Evolutionary conservation across 2,797 vertebrate genomes (phyloP).

Genomic region (Alosa sapidissima): DNA sequence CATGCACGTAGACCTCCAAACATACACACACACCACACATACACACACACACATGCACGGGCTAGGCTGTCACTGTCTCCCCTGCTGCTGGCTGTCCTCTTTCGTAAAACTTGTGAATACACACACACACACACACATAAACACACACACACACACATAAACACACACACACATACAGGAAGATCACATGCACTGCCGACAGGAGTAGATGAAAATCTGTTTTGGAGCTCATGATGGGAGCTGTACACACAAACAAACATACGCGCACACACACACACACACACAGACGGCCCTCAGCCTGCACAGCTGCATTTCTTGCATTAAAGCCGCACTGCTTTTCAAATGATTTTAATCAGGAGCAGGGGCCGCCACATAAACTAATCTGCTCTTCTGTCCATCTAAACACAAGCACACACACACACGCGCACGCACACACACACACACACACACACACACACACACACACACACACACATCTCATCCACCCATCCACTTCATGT

Average conservation of each 20-base stretch:
- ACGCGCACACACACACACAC: constrained; percentile 1
- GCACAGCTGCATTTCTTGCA: constrained; percentile 4
- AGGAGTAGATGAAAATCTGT: constrained; percentile 5
- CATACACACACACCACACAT: neutral
- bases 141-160: neutral
- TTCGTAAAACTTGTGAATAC: neutral
- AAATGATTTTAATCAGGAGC: constrained; percentile 28
- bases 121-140: constrained; percentile 24
- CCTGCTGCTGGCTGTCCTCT: neutral
- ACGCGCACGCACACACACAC: neutral
- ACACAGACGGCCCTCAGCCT: neutral
- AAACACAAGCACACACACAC: neutral
- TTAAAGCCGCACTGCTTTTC: constrained; percentile 26
- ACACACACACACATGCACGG: neutral
- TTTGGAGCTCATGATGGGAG: constrained; percentile 7
- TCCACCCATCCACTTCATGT: constrained; percentile 18
- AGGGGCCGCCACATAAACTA: constrained; percentile 1
- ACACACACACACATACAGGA: neutral
- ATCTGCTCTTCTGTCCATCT: constrained; percentile 19
- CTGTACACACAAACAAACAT: neutral
- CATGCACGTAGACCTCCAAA: neutral
- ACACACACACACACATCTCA: constrained; percentile 16
- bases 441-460: neutral
- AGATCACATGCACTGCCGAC: neutral
- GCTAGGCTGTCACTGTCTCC: neutral